These are phyloP conservation scores for Dryas iulia DNA, from an alignment of 1,140 invertebrate species.

Conservation along the genomic window DNA sequence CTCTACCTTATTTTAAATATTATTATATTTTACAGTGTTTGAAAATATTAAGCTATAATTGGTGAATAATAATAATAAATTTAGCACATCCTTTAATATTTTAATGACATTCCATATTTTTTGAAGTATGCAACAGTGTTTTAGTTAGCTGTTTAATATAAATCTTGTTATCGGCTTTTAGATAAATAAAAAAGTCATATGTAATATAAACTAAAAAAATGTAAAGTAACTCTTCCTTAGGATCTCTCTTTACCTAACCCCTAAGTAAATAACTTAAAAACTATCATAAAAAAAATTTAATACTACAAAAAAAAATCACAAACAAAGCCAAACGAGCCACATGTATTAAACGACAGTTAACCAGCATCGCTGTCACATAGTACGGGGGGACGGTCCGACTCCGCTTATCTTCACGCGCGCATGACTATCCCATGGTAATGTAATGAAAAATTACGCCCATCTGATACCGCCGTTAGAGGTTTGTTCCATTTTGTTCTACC, in stretches of 20 bases:
- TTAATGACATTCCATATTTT: no score
- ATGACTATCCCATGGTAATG: slow-evolving; percentile 71
- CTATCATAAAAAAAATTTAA: not conserved
- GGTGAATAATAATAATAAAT: no score
- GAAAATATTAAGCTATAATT: no score
- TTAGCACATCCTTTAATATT: no score
- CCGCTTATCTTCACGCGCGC: slow-evolving; percentile 71
- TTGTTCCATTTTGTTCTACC: slow-evolving; percentile 43
- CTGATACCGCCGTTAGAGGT: slow-evolving; percentile 62
- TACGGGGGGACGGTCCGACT: slow-evolving; percentile 41
- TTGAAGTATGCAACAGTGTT: no score
- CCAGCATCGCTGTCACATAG: slow-evolving; percentile 38
- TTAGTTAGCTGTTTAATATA: no score
- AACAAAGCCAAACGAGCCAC: not conserved
- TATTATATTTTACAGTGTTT: no score
- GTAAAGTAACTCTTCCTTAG: not conserved
- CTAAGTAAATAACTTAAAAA: no score
- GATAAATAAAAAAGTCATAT: no score
- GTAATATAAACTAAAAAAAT: no score
- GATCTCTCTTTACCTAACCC: not conserved
- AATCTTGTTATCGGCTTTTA: no score
- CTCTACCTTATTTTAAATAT: no score
- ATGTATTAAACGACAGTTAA: slow-evolving; percentile 22
- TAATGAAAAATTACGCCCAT: slow-evolving; percentile 77
- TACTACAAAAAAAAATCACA: slow-evolving; percentile 11